These are phyloP conservation scores for Ceryle rudis DNA, from an alignment of 2,797 vertebrate genomes.

Conservation along the genomic window DNA sequence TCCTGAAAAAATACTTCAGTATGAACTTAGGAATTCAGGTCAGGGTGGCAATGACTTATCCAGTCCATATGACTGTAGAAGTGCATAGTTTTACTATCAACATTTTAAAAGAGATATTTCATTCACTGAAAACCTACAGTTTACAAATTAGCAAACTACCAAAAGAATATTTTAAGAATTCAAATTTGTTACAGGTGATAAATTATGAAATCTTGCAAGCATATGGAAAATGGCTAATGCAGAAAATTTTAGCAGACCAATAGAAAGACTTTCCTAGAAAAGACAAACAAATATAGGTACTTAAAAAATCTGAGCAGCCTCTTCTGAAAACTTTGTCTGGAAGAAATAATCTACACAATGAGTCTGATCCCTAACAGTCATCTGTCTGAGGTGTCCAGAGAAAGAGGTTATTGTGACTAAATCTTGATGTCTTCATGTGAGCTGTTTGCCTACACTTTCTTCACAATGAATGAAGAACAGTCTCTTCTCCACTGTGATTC, in stretches of 20 bases:
- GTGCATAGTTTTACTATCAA: background rate
- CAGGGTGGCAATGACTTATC: background rate
- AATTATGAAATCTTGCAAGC: background rate
- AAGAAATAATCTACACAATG: background rate
- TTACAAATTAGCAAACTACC: background rate
- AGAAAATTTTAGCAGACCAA: background rate
- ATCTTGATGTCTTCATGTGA: background rate
- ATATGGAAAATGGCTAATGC: rapidly evolving
- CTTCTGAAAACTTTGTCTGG: background rate
- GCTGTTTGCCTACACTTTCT: background rate
- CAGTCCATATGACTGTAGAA: background rate
- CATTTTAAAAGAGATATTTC: background rate
- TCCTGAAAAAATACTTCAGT: background rate
- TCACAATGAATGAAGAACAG: background rate
- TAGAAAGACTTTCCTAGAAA: background rate
- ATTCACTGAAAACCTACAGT: background rate
- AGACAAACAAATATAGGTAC: background rate
- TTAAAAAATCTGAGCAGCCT: background rate
- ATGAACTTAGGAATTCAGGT: background rate
- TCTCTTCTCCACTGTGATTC: background rate
- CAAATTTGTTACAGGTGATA: background rate
- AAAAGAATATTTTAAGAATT: background rate
- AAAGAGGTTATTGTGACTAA: background rate
- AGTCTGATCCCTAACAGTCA: background rate
- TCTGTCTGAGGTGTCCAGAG: background rate